These are phyloP conservation scores for Natator depressus DNA, from an alignment of 2,113 vertebrate species.

Conservation along the genomic window DNA sequence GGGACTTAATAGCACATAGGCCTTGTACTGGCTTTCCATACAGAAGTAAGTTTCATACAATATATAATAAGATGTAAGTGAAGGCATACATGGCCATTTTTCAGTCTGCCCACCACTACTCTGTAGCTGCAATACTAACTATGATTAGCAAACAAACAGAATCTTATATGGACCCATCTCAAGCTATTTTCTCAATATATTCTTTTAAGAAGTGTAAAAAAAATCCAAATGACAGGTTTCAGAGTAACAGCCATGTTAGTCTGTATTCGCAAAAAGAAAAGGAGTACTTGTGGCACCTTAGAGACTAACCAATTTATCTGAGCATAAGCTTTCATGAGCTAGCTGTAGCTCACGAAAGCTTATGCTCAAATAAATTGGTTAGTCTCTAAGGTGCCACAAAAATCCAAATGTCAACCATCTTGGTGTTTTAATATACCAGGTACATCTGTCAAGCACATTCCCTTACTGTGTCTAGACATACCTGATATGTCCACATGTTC, in stretches of 20 bases:
- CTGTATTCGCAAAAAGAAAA: too few species aligned
- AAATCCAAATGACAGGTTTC: too few species aligned
- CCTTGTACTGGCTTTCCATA: background rate
- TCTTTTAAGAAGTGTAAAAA: background rate
- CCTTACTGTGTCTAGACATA: background rate
- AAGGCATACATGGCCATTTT: fast-evolving
- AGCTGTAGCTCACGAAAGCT: too few species aligned
- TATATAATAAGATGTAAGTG: background rate
- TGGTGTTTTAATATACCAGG: fast-evolving
- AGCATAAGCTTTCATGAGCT: too few species aligned
- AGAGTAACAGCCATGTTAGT: too few species aligned
- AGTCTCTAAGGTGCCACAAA: background rate
- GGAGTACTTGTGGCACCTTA: too few species aligned
- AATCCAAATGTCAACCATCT: background rate
- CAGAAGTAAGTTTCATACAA: background rate
- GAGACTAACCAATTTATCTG: too few species aligned
- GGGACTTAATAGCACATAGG: background rate
- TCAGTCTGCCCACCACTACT: background rate
- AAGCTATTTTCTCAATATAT: background rate
- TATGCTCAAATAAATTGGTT: too few species aligned
- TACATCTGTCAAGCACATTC: background rate
- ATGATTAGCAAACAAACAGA: background rate
- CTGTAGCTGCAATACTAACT: background rate
- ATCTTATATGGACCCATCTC: background rate
- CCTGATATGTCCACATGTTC: background rate